Evolutionary conservation across 2,113 vertebrate species (phyloP), one percentile per base, ranked within the genome.

Genomic region (Cyphomyrus plagiostoma): DNA sequence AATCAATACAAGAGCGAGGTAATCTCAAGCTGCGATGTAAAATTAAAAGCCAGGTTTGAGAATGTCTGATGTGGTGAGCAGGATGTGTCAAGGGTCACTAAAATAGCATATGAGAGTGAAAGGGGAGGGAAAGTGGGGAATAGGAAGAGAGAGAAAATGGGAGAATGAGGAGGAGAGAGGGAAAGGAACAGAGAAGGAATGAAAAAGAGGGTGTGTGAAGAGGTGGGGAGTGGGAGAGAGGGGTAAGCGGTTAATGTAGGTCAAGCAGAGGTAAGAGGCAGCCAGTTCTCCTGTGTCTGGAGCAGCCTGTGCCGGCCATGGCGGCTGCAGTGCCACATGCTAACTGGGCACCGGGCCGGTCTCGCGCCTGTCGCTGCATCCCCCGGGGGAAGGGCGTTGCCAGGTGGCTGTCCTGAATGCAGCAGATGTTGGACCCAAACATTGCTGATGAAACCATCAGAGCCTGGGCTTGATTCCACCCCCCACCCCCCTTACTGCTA

Each of bases 391-490:
- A 13, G 35, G 23, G 56, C 86, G 85, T 10, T 39, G 89, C 87
- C 89, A 90, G 89, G 89, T 90, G 89, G 89, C 87, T 23, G 87
- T 90, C 86, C 86, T 82, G 35, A 45, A 86, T 48, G 30, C 89
- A 90, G 70, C 89, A 90, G 89, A 90, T 90, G 87, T 84, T 83
- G 77, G n/a, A 62, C 74, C 87, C 80, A 88, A 90, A 90, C 80
- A 84, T 30, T 82, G 87, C 56, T 56, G 87, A 88, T 66, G 87
- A 90, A 90, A 48, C 86, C 82, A 62, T 87, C 39, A 58, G 77
- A 88, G 53, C 42, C 30, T 62, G 39, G 87, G 87, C 53, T 56
- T 62, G 26, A 23, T 88, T 86, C 49, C 70, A 26, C 86, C 49
- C 80, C 46, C 85, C 66, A 35, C 83, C 9, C 48, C 48, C 45